These are phyloP conservation scores for Pheucticus melanocephalus DNA, from an alignment of 2,113 vertebrate genomes.

Conservation along the genomic window DNA sequence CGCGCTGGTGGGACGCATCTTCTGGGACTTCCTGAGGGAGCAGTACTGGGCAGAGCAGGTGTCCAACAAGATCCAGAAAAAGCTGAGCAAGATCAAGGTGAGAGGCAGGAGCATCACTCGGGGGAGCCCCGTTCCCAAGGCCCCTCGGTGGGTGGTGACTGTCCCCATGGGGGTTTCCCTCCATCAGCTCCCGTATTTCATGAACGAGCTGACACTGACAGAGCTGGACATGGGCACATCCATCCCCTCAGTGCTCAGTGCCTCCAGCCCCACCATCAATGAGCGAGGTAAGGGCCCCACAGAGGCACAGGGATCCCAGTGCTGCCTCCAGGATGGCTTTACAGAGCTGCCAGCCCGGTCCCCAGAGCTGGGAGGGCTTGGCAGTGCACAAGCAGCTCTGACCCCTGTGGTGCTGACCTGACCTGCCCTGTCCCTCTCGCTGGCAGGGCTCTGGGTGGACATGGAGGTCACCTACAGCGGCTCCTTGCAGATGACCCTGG, in stretches of 20 bases:
- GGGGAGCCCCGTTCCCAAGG: rapidly evolving
- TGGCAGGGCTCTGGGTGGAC: conserved; percentile 85
- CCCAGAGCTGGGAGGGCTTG: not conserved
- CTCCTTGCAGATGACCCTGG: conserved; percentile 86
- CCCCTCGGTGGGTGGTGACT: rapidly evolving
- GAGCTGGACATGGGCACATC: conserved; percentile 87
- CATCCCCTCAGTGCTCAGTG: conserved; percentile 77
- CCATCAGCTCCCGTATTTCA: conserved; percentile 86
- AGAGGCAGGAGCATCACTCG: not conserved
- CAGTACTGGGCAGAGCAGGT: conserved; percentile 81
- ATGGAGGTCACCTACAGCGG: conserved; percentile 84
- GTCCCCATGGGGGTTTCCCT: not conserved
- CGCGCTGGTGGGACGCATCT: conserved; percentile 81
- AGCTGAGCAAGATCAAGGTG: conserved; percentile 89
- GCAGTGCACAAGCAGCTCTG: not conserved
- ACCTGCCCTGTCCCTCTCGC: not conserved
- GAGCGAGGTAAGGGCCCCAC: conserved; percentile 69
- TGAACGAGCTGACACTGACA: conserved; percentile 85
- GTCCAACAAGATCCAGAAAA: conserved; percentile 87
- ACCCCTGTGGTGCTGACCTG: not conserved
- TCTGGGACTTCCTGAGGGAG: conserved; percentile 88
- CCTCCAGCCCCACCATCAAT: conserved; percentile 77
- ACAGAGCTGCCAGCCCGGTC: rapidly evolving
- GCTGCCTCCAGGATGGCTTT: not conserved
- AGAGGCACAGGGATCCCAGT: not conserved